Evolutionary conservation across 2,888 invertebrate genomes (phyloP).

Genomic region (Ypsolopha scabrella): DNA sequence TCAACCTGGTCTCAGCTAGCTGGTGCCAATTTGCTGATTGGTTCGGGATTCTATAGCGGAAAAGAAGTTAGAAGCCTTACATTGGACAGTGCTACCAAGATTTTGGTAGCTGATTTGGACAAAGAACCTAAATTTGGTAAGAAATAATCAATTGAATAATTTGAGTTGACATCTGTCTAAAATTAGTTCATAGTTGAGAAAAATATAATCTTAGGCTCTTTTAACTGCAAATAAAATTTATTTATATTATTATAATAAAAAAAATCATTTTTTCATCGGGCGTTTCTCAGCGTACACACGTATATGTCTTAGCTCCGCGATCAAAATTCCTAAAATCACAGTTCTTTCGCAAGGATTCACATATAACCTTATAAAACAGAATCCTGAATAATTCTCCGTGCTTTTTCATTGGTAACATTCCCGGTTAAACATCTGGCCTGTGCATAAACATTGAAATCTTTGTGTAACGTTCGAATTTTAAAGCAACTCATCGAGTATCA

Average conservation of each 20-base stretch:
- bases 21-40: conserved; percentile 31
- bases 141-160: conserved; percentile 1
- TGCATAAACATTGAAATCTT: too few species aligned
- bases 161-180: too few species aligned
- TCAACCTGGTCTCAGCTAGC: conserved; percentile 35
- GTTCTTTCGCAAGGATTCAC: too few species aligned
- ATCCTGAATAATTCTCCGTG: too few species aligned
- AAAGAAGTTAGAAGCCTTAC: conserved; percentile 13
- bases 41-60: conserved; percentile 25
- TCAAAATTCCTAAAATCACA: too few species aligned
- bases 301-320: neutral
- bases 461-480: too few species aligned
- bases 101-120: conserved; percentile 25
- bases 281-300: neutral
- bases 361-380: too few species aligned
- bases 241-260: conserved; percentile 5
- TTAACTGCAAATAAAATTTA: neutral
- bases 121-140: conserved; percentile 25
- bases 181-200: too few species aligned
- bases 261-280: neutral
- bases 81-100: conserved; percentile 6
- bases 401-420: too few species aligned
- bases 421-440: too few species aligned
- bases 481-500: too few species aligned
- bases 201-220: too few species aligned